Evolutionary conservation across 53 echinoderm and acorn worm species (phyloP).

Genomic region (Hippasteria phrygiana): DNA sequence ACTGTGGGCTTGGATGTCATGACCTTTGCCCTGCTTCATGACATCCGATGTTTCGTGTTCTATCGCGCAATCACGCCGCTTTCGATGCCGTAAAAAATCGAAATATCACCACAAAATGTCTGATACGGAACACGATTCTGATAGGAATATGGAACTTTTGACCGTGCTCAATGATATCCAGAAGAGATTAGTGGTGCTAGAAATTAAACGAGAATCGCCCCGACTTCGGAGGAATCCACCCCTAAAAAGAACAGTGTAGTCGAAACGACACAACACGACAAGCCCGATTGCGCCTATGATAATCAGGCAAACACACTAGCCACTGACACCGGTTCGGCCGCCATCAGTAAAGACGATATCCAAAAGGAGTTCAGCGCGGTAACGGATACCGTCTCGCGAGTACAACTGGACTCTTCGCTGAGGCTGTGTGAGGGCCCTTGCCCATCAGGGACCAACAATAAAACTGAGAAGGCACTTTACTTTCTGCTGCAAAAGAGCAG

Average conservation of each 20-base stretch:
- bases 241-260: too few species aligned
- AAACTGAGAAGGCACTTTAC: constrained; percentile 42
- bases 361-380: constrained; percentile 32
- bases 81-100: not conserved
- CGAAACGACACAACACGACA: too few species aligned
- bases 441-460: constrained; percentile 17
- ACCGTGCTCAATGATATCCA: not conserved
- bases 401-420: constrained; percentile 30
- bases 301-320: too few species aligned
- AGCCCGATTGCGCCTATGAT: too few species aligned
- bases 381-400: constrained; percentile 21
- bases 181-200: not conserved
- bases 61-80: too few species aligned
- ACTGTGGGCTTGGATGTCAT: too few species aligned
- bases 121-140: not conserved
- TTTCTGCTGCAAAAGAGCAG: constrained; percentile 42
- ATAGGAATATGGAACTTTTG: not conserved
- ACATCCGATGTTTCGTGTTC: too few species aligned
- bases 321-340: too few species aligned
- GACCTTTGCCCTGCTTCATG: too few species aligned
- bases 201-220: not conserved
- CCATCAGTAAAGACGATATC: too few species aligned
- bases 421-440: constrained; percentile 48
- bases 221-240: too few species aligned
- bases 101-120: not conserved